Evolutionary conservation across 2,797 vertebrate genomes (phyloP), one percentile per base, ranked within the genome.

Genomic region (Molossus alvarezi): DNA sequence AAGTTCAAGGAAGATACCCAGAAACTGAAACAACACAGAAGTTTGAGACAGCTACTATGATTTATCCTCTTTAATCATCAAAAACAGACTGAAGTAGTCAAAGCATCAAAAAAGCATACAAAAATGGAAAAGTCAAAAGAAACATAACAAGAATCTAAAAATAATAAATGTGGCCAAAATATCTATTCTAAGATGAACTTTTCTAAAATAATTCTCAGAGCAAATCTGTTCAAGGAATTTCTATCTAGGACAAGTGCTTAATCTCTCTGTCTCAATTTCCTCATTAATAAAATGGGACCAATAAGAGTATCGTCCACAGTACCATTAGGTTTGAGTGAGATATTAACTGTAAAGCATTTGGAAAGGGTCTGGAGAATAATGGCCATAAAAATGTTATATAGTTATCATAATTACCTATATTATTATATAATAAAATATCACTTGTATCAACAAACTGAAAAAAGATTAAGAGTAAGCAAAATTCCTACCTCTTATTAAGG

Each of bases 181-280:
- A 65, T 20, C 48, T 90, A 71, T 85, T 82, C 92, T 64, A 64
- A 64, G 75, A 64, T 73, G 33, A 71, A 29, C 48, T 72, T 41
- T 75, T 71, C 37, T 83, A 89, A 84, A 53, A 41, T 69, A 85
- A 85, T 77, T 90, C 62, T 94, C 71, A 84, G 71, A 86, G 48
- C 69, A 53, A 37, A 65, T 33, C 75, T 81, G 58, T 8, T 57
- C 13, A 91, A 87, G 48, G n/a, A 73, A 81, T 10, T 29, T 48
- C 23, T 13, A 6, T 21, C 58, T 64, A 48, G 48, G 75, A 57
- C 21, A 80, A 91, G 21, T 72, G 62, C 57, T 85, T 72, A 77
- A 69, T 57, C 14, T 69, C 29, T 45, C 79, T 67, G 57, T 51
- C 88, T 91, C 65, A 67, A 62, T 58, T 73, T 57, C 72, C 55